Base-by-base conservation (phyloP, 2,797 vertebrate species). In the Schizothorax lantsangensis region DNA sequence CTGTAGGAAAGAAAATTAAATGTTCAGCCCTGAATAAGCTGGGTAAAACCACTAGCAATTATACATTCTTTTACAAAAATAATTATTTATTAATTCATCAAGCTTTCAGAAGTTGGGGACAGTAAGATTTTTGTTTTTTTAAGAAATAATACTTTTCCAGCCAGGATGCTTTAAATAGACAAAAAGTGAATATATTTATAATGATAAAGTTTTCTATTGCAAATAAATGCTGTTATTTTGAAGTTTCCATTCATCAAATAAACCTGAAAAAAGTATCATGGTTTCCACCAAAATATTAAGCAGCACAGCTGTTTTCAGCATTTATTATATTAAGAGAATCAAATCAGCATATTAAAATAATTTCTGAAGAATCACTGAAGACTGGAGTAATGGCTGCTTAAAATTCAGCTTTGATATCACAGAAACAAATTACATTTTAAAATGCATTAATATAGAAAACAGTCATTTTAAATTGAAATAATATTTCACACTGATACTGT, bases 1-100 rank as follows among this genome's bases (percentile, higher is more conserved):
- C 98, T 99, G 93, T 45, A 84, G 90, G 59, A 86, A 84, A 88
- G 93, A 91, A 33, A 72, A 59, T 30, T 0, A 57, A 71, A 83
- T 43, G 45, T 43, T 71, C 12, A 69, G 26, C 43, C 3, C 43
- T 49, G 26, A 68, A 47, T 21, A 52, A 52, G 19, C n/a, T 77
- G 30, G 10, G 30, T 54, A 0, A 26, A 73, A 73, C 21, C 11
- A 14, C 23, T 26, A 74, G 26, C 33, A 78, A 38, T 57, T 6
- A 52, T 12, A 49, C 5, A 72, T 4, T 15, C 8, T 26, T 69
- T 21, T 6, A 52, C 49, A 52, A 52, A 52, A 15, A 26, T 26
- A 45, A 26, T 7, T 64, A 64, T 15, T 17, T 9, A 38, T 23
- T 21, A 23, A 71, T 23, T 66, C 2, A 7, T 7, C 6, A 6